Conservation (phyloP, 2,113 vertebrate genomes). For the Tamias sibiricus region DNA sequence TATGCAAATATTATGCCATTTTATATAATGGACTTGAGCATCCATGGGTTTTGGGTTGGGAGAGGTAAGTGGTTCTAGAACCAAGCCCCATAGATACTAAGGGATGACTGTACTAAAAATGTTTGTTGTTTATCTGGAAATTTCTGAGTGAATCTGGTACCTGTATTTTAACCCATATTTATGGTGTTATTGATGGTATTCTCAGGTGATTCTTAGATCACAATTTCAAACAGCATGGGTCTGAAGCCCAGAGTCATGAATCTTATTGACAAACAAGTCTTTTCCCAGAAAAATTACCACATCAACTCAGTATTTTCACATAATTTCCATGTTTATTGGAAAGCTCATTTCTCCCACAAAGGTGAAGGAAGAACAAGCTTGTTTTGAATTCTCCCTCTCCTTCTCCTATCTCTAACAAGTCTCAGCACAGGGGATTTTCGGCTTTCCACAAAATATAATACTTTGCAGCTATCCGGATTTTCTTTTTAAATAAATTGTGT, state of each 20-base stretch:
- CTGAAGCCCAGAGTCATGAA: neutral
- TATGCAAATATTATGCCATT: neutral
- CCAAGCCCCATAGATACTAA: neutral
- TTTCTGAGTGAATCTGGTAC: neutral
- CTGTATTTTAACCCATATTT: neutral
- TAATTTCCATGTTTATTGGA: neutral
- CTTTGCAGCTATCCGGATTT: slow-evolving; percentile 8
- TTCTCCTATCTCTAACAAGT: neutral
- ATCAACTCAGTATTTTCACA: neutral
- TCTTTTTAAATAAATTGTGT: neutral
- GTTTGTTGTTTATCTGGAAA: neutral
- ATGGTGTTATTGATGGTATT: neutral
- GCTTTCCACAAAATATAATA: neutral
- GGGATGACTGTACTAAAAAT: neutral
- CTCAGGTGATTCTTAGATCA: neutral
- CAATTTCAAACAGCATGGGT: neutral
- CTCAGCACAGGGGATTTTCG: neutral
- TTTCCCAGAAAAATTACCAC: neutral
- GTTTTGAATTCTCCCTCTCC: neutral
- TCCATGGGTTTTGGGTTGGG: neutral
- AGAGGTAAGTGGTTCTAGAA: neutral
- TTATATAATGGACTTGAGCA: neutral
- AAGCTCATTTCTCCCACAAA: slow-evolving; percentile 3
- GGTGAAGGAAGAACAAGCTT: neutral
- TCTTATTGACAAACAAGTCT: neutral